These are phyloP conservation scores for Heliocidaris tuberculata DNA, from an alignment of 35 echinoderm and acorn worm species.

Conservation along the genomic window DNA sequence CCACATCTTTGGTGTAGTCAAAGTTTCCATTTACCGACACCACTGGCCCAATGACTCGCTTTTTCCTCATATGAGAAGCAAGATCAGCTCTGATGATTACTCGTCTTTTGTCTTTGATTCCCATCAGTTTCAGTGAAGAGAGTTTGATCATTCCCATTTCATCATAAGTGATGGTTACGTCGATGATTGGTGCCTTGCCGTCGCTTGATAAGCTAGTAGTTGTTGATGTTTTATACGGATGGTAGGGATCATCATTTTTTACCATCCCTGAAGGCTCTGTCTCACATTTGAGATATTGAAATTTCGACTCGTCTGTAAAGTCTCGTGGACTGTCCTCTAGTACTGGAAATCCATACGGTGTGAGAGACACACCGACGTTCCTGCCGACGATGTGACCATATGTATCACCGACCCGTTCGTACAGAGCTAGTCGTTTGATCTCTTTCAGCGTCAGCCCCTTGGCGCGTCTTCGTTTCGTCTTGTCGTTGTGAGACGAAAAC, in stretches of 20 bases:
- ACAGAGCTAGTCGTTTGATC: neutral
- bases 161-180: neutral
- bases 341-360: conserved; percentile 11
- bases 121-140: neutral
- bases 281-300: neutral
- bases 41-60: neutral
- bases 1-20: neutral
- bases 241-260: neutral
- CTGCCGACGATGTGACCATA: neutral
- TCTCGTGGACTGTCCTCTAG: neutral
- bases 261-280: neutral
- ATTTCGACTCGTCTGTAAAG: neutral
- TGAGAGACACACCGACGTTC: neutral
- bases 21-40: neutral
- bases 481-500: neutral
- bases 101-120: neutral
- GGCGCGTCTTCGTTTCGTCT: neutral
- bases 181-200: neutral
- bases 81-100: neutral
- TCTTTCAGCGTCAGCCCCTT: neutral
- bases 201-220: neutral
- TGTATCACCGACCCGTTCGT: neutral
- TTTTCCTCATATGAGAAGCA: neutral
- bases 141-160: neutral
- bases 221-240: neutral